Percentiles rank a stretch among this genome's conserved stretches.
Evolutionary conservation across 2,113 vertebrate species (phyloP).

Genomic region (Noturus placidus): DNA sequence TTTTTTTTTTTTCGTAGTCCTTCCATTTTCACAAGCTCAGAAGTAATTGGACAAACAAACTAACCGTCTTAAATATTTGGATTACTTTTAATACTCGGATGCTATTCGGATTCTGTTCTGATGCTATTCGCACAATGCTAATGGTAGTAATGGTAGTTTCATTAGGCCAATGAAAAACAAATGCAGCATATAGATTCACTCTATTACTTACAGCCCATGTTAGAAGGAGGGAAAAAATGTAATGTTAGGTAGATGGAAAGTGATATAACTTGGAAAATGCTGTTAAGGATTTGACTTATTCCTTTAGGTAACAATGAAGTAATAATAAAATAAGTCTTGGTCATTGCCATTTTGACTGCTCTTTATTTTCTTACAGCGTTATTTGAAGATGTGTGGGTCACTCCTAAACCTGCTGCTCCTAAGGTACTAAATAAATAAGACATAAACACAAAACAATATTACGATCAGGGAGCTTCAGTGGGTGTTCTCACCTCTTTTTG

Average conservation of each 20-base stretch:
- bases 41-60: too few relatives aligned
- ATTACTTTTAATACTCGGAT: too few relatives aligned
- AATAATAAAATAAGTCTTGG: not conserved
- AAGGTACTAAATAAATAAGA: conserved; percentile 16
- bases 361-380: conserved; percentile 59
- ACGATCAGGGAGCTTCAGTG: not conserved
- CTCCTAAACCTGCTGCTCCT: conserved; percentile 41
- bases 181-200: not conserved
- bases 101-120: not conserved
- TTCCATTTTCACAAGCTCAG: too few relatives aligned
- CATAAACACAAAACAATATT: not conserved
- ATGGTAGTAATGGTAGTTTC: not conserved
- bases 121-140: not conserved
- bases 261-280: not conserved
- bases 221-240: not conserved
- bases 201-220: not conserved
- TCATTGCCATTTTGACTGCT: not conserved
- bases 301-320: not conserved
- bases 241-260: not conserved
- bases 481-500: too few relatives aligned
- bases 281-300: not conserved
- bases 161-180: not conserved
- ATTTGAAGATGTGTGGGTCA: conserved; percentile 66
- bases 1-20: too few relatives aligned
- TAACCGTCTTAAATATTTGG: too few relatives aligned